Conservation (phyloP, 2,797 vertebrate species). For the Cygnus olor region DNA sequence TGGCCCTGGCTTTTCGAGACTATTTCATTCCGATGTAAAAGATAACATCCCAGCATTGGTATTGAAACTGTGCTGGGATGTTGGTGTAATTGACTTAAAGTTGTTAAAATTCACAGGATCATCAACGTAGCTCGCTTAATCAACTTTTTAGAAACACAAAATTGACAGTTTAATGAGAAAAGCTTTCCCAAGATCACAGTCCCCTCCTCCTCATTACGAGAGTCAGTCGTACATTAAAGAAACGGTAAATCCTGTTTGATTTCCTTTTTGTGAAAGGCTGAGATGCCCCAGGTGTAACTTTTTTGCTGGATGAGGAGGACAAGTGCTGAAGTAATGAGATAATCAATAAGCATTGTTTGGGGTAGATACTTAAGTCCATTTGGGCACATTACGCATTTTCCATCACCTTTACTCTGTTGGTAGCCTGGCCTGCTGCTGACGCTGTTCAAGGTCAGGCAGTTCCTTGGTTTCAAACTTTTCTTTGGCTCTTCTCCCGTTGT, state of each 20-base stretch:
- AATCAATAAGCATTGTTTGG: background rate
- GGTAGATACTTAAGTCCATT: too few relatives aligned
- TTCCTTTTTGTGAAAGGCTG: constrained; percentile 15
- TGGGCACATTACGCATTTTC: rapidly evolving
- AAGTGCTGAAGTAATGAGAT: background rate
- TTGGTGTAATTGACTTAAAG: constrained; percentile 39
- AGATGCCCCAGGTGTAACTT: constrained; percentile 27
- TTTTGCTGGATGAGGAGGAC: background rate
- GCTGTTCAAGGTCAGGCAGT: constrained; percentile 33
- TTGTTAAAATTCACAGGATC: constrained; percentile 56
- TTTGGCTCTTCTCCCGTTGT: constrained; percentile 53
- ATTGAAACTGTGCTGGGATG: background rate
- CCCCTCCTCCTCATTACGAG: constrained; percentile 33
- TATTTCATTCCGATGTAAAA: background rate
- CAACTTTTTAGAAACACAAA: constrained; percentile 45
- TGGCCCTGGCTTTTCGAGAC: background rate
- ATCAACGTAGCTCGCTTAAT: constrained; percentile 33
- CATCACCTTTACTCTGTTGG: background rate
- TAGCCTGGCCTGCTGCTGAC: background rate
- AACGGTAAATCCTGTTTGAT: constrained; percentile 42
- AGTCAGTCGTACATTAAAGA: constrained; percentile 39
- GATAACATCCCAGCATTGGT: background rate
- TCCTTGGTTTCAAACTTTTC: constrained; percentile 25
- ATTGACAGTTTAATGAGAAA: constrained; percentile 62
- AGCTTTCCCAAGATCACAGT: constrained; percentile 45